Evolutionary conservation across 2,888 invertebrate species (phyloP).

Genomic region (Rhingia rostrata): DNA sequence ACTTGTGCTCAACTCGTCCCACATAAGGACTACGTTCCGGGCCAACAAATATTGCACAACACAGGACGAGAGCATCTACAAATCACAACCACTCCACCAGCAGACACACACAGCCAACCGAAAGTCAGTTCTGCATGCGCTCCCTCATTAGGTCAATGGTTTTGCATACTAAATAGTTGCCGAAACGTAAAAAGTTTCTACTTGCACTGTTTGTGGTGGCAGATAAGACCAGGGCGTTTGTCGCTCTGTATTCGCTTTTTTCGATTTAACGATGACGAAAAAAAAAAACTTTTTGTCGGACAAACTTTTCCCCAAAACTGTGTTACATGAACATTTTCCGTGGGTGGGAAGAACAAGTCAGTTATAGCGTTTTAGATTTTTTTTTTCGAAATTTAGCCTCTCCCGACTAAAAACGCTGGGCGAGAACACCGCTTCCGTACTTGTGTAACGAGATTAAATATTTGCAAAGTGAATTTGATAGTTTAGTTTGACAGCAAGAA

Average conservation of each 20-base stretch:
- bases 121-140: background rate
- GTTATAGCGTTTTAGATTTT: conserved; percentile 3
- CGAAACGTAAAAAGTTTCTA: conserved; percentile 9
- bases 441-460: conserved; percentile 34
- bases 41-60: background rate
- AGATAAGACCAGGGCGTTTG: background rate
- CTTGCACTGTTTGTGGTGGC: conserved; percentile 13
- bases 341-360: background rate
- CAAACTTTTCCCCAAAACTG: conserved; percentile 26
- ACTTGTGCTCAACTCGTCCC: too few species aligned
- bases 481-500: background rate
- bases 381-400: background rate
- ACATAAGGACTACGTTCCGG: too few species aligned
- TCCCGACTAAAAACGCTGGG: background rate
- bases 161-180: conserved; percentile 42
- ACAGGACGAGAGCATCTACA: background rate
- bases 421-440: background rate
- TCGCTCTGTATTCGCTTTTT: conserved; percentile 5
- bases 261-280: conserved; percentile 19
- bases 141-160: conserved; percentile 18
- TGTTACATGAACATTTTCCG: background rate
- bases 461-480: conserved; percentile 42
- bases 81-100: background rate
- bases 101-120: background rate
- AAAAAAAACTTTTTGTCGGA: conserved; percentile 2